Percentiles rank a stretch among this genome's conserved stretches.
These are phyloP conservation scores for Apamea monoglypha DNA, from an alignment of 2,888 invertebrate genomes.

Conservation along the genomic window DNA sequence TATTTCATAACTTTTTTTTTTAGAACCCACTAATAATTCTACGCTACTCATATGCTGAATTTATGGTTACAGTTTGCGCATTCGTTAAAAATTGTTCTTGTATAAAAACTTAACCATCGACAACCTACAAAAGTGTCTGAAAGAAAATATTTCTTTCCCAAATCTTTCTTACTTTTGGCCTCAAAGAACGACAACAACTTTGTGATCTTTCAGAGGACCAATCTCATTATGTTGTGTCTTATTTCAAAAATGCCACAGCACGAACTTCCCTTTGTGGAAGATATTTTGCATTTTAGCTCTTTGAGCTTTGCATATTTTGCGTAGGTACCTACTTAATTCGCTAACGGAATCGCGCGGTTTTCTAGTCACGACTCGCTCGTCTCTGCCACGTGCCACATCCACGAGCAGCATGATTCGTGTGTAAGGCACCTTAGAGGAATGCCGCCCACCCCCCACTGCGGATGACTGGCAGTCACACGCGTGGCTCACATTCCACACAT, in stretches of 20 bases:
- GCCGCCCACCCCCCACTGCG: slow-evolving; percentile 64
- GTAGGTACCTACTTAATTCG: slow-evolving; percentile 2
- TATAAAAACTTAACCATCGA: neutral
- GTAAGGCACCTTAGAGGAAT: slow-evolving; percentile 52
- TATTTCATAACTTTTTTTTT: too few species aligned
- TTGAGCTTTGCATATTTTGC: neutral
- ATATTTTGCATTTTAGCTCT: neutral
- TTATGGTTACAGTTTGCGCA: too few species aligned
- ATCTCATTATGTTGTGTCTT: neutral
- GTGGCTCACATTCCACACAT: slow-evolving; percentile 61
- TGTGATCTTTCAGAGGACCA: neutral
- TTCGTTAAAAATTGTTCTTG: too few species aligned
- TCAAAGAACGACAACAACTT: neutral
- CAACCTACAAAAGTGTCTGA: neutral
- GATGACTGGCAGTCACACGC: slow-evolving; percentile 52
- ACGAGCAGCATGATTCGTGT: slow-evolving; percentile 36
- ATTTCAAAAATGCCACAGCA: neutral
- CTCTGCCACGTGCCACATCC: slow-evolving; percentile 49
- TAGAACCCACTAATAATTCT: too few species aligned
- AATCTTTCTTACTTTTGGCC: neutral
- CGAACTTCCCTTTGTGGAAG: neutral
- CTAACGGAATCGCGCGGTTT: slow-evolving; percentile 42
- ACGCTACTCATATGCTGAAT: too few species aligned
- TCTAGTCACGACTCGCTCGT: slow-evolving; percentile 45
- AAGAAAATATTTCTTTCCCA: neutral